A percentile compares a stretch with the other conserved stretches of the same genome.
phyloP scores from a whole-genome alignment of 2,888 invertebrate species.

The Ganaspis brasiliensis region DNA sequence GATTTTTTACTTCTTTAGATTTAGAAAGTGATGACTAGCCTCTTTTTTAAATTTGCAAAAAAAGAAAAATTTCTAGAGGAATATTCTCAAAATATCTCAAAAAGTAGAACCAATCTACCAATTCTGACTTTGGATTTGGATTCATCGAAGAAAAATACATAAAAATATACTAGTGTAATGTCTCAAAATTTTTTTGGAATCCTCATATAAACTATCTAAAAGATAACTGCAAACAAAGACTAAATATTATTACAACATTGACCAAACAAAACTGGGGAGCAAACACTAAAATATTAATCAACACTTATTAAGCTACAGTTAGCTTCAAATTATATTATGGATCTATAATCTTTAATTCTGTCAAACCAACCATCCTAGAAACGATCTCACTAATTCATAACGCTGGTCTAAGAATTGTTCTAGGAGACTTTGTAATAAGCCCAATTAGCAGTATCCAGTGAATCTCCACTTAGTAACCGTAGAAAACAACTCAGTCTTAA shows the following conservation, averaged over 20 bases:
- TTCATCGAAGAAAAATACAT: no score
- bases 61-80: no score
- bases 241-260: slow-evolving; percentile 55
- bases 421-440: neutral
- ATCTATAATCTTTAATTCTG: no score
- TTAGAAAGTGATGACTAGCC: no score
- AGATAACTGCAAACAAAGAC: slow-evolving; percentile 46
- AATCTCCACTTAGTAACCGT: neutral
- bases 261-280: slow-evolving; percentile 51
- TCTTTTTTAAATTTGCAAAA: neutral
- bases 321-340: slow-evolving; percentile 60
- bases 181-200: slow-evolving; percentile 57
- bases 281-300: slow-evolving; percentile 39
- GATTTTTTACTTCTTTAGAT: no score
- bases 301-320: slow-evolving; percentile 50
- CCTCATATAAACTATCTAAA: slow-evolving; percentile 51
- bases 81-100: no score
- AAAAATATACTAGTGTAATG: no score
- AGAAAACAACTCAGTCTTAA: slow-evolving; percentile 1
- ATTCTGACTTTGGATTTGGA: no score
- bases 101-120: no score
- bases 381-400: slow-evolving; percentile 22
- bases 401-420: slow-evolving; percentile 4
- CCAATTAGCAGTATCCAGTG: no score
- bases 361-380: slow-evolving; percentile 40